Base-by-base conservation (phyloP, 2,888 invertebrate species). In the Oligia latruncula region DNA sequence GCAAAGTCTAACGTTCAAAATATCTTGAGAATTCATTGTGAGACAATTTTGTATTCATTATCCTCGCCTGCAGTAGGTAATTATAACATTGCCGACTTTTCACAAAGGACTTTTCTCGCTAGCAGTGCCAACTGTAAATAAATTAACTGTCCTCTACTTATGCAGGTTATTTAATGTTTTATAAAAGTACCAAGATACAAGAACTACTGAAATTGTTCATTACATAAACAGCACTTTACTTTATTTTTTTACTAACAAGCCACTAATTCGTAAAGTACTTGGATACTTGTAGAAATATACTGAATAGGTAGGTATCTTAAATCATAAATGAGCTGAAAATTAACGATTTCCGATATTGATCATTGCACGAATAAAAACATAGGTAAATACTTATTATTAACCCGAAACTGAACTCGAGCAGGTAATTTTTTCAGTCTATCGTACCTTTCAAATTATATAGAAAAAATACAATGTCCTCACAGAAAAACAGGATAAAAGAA, bases 41-140 rank as follows among this genome's bases (percentile, higher is more conserved):
- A 40, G 82, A 67, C 15, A 20, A 85, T 64, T 64, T 65, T 60
- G 40, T 71, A 29, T 55, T 55, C 20, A 73, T 55, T 73, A 74
- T 71, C 55, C 74, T 86, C 40, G 77, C 62, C 40, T 70, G 62
- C 62, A 77, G 40, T 40, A 55, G 5, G 55, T 74, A 80, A 84
- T 86, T 80, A 84, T 73, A 77, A 74, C 52, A 78, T 55, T 65
- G 74, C 68, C 43, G 58, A 77, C 80, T 71, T 81, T 77, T 78
- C 46, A 72, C 68, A 64, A 70, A 77, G 52, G 68, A 67, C 62
- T 76, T 64, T 64, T 80, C 77, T 76, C 13, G 49, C 52, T 76
- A 77, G n/a, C 40, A 35, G 60, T 70, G 60, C 15, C 70, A 77
- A 75, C 68, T 74, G 73, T 80, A 76, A 76, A 74, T 77, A 77